phyloP scores from a whole-genome alignment of 2,888 invertebrate genomes.

The Lasioglossum villosulum region DNA sequence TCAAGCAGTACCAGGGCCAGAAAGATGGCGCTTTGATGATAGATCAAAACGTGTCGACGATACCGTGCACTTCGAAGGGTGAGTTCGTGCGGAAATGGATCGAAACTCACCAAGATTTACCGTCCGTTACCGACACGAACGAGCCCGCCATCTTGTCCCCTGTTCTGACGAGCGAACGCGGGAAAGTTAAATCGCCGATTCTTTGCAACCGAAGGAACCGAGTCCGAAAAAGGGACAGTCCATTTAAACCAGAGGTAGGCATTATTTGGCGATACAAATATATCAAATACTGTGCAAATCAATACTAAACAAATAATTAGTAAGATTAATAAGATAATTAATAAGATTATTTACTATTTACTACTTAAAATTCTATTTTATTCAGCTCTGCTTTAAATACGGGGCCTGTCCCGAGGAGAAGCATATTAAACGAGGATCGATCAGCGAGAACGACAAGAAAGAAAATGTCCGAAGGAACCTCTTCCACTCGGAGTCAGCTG shows the following conservation, averaged over 20 bases:
- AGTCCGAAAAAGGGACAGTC: not conserved
- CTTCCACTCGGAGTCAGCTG: not conserved
- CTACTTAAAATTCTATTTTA: too few relatives aligned
- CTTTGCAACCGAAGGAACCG: constrained; percentile 38
- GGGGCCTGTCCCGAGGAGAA: not conserved
- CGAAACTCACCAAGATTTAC: constrained; percentile 44
- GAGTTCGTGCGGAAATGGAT: constrained; percentile 74
- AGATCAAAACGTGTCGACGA: constrained; percentile 31
- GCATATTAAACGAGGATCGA: not conserved
- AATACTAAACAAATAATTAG: too few relatives aligned
- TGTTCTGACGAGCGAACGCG: not conserved
- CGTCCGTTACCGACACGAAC: not conserved
- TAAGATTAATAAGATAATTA: too few relatives aligned
- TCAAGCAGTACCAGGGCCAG: not conserved
- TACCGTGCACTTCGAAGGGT: constrained; percentile 57
- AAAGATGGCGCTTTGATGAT: constrained; percentile 18
- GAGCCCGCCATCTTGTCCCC: constrained; percentile 8
- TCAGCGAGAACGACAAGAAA: not conserved
- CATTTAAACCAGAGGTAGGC: not conserved
- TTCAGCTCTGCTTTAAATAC: not conserved
- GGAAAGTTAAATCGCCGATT: constrained; percentile 44
- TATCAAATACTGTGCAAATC: too few relatives aligned
- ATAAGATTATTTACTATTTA: too few relatives aligned
- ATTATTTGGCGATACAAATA: too few relatives aligned
- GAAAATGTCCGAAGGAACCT: constrained; percentile 7